Evolutionary conservation across 1,140 invertebrate species (phyloP).

Genomic region (Coenobita brevimanus): DNA sequence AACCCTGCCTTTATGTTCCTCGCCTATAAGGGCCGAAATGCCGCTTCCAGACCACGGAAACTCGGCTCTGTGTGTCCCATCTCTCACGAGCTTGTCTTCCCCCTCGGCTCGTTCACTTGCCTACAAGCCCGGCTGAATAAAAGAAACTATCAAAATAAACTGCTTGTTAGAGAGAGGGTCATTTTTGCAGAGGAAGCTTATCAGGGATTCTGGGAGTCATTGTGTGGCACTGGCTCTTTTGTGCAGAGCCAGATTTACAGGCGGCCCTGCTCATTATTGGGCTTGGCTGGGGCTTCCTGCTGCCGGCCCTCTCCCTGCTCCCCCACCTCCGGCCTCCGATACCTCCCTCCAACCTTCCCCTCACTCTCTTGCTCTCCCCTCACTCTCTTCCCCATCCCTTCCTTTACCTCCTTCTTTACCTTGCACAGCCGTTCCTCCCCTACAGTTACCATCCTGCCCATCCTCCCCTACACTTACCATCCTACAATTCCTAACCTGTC

Average conservation of each 20-base stretch:
- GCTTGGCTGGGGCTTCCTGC: too few relatives aligned
- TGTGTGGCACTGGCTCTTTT: conserved; percentile 34
- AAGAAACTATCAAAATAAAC: conserved; percentile 60
- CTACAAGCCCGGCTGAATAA: conserved; percentile 33
- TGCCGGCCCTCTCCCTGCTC: too few relatives aligned
- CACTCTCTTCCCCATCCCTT: neutral
- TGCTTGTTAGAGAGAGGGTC: conserved; percentile 40
- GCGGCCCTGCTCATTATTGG: conserved; percentile 29
- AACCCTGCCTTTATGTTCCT: neutral
- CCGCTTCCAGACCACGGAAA: neutral
- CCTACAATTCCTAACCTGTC: too few relatives aligned
- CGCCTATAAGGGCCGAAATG: neutral
- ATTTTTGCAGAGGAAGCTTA: conserved; percentile 45
- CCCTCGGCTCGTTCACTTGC: neutral
- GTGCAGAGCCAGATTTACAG: conserved; percentile 22
- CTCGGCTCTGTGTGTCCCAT: neutral
- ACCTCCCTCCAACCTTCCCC: neutral
- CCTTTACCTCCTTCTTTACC: too few relatives aligned
- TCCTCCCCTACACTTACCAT: too few relatives aligned
- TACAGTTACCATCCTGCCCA: too few relatives aligned
- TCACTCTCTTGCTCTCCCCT: neutral
- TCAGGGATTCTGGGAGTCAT: conserved; percentile 32
- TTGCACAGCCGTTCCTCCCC: too few relatives aligned
- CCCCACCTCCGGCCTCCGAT: neutral
- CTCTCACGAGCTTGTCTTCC: neutral